Evolutionary conservation across 2,797 vertebrate genomes (phyloP).

Genomic region (Huso huso): DNA sequence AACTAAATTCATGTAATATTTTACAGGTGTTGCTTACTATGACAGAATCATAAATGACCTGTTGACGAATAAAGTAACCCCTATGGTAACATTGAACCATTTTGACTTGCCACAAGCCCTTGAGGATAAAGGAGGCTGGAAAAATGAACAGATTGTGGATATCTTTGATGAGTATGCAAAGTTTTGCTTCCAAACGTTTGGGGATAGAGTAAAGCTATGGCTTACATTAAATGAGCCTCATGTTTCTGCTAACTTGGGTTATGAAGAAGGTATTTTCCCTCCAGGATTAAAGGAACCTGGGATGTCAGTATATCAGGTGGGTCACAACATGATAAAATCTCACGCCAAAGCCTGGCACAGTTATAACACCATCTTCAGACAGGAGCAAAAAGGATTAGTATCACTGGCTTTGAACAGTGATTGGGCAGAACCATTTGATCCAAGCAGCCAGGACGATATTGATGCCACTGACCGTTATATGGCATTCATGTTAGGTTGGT

Average conservation of each 20-base stretch:
- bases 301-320: constrained; percentile 51
- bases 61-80: constrained; percentile 45
- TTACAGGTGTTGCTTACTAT: constrained; percentile 64
- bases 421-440: constrained; percentile 59
- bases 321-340: constrained; percentile 65
- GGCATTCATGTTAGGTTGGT: constrained; percentile 60
- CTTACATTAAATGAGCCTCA: constrained; percentile 69
- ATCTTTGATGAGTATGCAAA: constrained; percentile 57
- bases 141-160: constrained; percentile 40
- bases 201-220: constrained; percentile 70
- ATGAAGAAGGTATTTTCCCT: constrained; percentile 52
- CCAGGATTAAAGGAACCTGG: constrained; percentile 55
- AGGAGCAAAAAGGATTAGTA: constrained; percentile 50
- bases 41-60: constrained; percentile 69
- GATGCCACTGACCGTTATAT: constrained; percentile 51
- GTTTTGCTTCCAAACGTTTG: constrained; percentile 72
- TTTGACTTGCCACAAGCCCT: constrained; percentile 70
- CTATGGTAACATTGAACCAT: constrained; percentile 68
- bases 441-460: constrained; percentile 40
- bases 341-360: constrained; percentile 67
- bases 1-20: background rate
- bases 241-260: constrained; percentile 45
- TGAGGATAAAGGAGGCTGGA: constrained; percentile 65
- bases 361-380: constrained; percentile 54
- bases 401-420: constrained; percentile 59